A percentile compares a stretch with the other conserved stretches of the same genome.
phyloP scores from a whole-genome alignment of 2,888 invertebrate species.

The Lasioglossum malachurum region DNA sequence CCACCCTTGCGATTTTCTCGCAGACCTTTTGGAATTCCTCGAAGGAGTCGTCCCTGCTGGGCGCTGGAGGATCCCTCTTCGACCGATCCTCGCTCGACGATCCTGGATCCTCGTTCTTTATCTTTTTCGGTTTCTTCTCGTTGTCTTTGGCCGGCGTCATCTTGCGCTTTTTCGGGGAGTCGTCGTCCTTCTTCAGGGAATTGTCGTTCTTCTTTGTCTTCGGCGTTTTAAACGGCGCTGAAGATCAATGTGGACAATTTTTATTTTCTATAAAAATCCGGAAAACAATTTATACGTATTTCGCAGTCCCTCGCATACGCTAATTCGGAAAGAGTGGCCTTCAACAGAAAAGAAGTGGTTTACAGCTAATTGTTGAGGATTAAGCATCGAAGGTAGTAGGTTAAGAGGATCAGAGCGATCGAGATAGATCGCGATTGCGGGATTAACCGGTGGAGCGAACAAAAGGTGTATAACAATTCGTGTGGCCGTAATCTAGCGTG shows the following conservation, averaged over 20 bases:
- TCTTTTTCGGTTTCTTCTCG: constrained; percentile 27
- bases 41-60: constrained; percentile 89
- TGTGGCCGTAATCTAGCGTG: neutral
- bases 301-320: neutral
- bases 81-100: constrained; percentile 40
- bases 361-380: neutral
- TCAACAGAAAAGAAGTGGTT: neutral
- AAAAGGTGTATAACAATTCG: neutral
- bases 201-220: neutral
- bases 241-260: neutral
- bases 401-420: neutral
- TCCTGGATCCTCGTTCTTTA: constrained; percentile 57
- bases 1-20: constrained; percentile 90
- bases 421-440: neutral
- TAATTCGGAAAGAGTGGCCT: neutral
- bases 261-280: no score
- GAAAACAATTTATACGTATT: neutral
- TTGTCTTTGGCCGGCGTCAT: neutral
- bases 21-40: constrained; percentile 92
- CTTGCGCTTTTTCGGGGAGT: constrained; percentile 29
- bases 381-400: neutral
- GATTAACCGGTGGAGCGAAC: neutral
- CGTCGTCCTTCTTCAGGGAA: neutral
- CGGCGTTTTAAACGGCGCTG: constrained; percentile 55
- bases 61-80: neutral